Conservation (phyloP, 2,888 invertebrate species). For the Lasioglossum figueresi region DNA sequence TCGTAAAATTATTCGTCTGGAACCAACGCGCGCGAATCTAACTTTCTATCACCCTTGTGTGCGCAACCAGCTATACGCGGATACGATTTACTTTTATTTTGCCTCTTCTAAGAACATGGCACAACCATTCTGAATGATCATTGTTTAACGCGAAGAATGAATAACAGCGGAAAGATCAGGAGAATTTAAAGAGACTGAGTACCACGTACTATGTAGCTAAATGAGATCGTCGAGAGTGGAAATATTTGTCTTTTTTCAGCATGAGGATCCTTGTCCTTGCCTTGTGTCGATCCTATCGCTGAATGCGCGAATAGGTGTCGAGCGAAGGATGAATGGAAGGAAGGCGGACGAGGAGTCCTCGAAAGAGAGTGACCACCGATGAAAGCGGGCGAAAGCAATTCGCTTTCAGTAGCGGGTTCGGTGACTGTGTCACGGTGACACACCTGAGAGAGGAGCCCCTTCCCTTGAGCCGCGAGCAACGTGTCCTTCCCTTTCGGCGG, state of each 20-base stretch:
- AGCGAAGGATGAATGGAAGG: not conserved
- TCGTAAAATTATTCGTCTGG: not conserved
- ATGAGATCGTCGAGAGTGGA: not conserved
- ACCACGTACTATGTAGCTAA: not conserved
- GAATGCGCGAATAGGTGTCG: not conserved
- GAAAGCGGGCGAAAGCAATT: constrained; percentile 57
- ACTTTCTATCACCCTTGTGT: not conserved
- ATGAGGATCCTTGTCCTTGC: not conserved
- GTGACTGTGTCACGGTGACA: constrained; percentile 55
- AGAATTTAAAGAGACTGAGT: no score
- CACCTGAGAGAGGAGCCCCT: constrained; percentile 42
- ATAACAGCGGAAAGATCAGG: no score
- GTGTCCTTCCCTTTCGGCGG: constrained; percentile 45
- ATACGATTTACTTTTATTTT: not conserved
- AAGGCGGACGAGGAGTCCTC: not conserved
- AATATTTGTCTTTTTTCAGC: not conserved
- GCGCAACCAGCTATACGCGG: not conserved
- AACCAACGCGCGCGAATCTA: not conserved
- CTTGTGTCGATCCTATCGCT: not conserved
- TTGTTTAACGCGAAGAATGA: no score
- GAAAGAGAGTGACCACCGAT: constrained; percentile 12
- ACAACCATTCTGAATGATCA: not conserved
- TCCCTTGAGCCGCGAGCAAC: constrained; percentile 23
- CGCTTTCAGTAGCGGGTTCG: constrained; percentile 32
- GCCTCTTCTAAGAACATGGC: not conserved